Percentiles rank a stretch among this genome's conserved stretches.
These are phyloP conservation scores for Heliconius ethilla DNA, from an alignment of 2,888 invertebrate genomes.

Conservation along the genomic window DNA sequence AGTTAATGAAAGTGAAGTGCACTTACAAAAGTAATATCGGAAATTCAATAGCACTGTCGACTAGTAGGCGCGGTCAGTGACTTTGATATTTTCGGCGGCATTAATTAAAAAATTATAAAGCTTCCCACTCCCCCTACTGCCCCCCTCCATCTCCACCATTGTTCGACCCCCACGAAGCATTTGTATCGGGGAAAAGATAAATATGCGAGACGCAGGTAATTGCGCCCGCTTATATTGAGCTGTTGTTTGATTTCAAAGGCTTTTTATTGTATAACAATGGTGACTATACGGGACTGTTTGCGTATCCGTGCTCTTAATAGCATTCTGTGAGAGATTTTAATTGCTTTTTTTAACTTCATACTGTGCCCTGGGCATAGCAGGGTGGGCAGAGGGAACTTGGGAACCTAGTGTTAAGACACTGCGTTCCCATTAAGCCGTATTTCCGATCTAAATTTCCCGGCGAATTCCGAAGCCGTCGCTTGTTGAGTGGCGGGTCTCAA, in stretches of 20 bases:
- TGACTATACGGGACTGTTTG: slow-evolving; percentile 44
- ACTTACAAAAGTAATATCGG: slow-evolving; percentile 68
- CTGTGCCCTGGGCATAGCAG: too few species aligned
- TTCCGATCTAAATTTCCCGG: too few species aligned
- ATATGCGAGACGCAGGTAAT: slow-evolving; percentile 78
- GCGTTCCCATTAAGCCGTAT: too few species aligned
- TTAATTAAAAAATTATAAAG: slow-evolving; percentile 83
- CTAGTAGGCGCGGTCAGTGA: slow-evolving; percentile 72
- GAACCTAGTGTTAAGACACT: too few species aligned
- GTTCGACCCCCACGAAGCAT: slow-evolving; percentile 71
- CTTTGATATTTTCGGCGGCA: slow-evolving; percentile 80
- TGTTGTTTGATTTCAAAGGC: slow-evolving; percentile 77
- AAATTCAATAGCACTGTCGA: slow-evolving; percentile 70
- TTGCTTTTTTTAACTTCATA: background rate
- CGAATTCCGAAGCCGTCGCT: too few species aligned
- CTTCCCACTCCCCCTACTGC: slow-evolving; percentile 62
- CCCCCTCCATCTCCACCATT: slow-evolving; percentile 60
- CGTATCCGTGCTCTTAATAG: slow-evolving; percentile 23
- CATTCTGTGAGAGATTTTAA: slow-evolving; percentile 18
- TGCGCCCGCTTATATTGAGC: slow-evolving; percentile 75
- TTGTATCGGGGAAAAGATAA: slow-evolving; percentile 77
- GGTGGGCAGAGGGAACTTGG: too few species aligned
- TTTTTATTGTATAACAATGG: slow-evolving; percentile 63
- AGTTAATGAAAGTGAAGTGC: slow-evolving; percentile 54
- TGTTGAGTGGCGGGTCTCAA: too few species aligned